Conservation (phyloP, 2,888 invertebrate species). For the Nysson spinosus region DNA sequence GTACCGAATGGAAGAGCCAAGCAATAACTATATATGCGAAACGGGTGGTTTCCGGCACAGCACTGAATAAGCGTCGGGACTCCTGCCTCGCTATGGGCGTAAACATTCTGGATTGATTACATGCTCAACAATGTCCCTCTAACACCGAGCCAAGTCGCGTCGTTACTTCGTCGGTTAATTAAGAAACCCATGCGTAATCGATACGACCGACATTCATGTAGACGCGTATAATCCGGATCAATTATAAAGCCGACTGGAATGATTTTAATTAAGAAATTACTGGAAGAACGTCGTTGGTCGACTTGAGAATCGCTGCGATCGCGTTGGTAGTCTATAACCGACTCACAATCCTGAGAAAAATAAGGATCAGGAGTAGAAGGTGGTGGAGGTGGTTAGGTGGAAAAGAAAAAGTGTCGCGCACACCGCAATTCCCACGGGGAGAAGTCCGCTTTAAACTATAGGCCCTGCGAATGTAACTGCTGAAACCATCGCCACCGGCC, state of each 20-base stretch:
- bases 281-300: background rate
- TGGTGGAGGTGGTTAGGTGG: conserved; percentile 32
- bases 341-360: conserved; percentile 52
- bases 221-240: no score
- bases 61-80: conserved; percentile 21
- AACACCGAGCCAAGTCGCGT: background rate
- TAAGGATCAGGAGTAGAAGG: conserved; percentile 37
- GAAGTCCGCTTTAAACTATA: conserved; percentile 45
- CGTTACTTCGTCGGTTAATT: conserved; percentile 29
- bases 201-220: no score
- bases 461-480: conserved; percentile 41
- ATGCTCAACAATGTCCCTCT: background rate
- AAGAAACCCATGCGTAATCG: conserved; percentile 5
- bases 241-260: no score
- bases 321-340: conserved; percentile 41
- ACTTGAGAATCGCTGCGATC: conserved; percentile 51
- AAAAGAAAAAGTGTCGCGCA: conserved; percentile 55
- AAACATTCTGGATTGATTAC: conserved; percentile 13
- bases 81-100: conserved; percentile 29
- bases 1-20: background rate
- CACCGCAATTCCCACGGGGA: conserved; percentile 52
- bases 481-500: conserved; percentile 38
- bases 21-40: conserved; percentile 19
- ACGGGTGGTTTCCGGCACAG: conserved; percentile 32
- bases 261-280: background rate